Conservation (phyloP, 2,113 vertebrate genomes). For the Eulemur rufifrons region DNA sequence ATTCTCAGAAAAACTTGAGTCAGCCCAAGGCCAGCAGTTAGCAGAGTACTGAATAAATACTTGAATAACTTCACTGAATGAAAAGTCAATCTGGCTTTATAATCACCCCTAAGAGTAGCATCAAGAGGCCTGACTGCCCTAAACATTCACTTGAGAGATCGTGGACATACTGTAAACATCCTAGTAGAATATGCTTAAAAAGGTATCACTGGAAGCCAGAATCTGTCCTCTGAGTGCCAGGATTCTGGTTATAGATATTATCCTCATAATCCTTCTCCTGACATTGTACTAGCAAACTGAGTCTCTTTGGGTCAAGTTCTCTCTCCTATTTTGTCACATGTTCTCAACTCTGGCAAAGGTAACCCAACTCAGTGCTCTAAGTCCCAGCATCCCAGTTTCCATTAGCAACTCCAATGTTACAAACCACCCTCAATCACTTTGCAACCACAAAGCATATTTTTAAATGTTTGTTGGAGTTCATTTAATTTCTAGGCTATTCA, state of each 20-base stretch:
- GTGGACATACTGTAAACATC: background rate
- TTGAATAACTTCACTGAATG: background rate
- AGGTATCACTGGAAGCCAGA: background rate
- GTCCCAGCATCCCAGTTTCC: background rate
- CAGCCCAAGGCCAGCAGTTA: background rate
- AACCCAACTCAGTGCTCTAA: background rate
- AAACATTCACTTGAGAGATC: background rate
- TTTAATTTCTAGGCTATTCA: conserved; percentile 20
- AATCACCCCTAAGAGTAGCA: background rate
- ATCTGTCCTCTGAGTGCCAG: background rate
- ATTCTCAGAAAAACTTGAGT: conserved; percentile 24
- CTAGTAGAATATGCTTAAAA: background rate
- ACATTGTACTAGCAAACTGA: conserved; percentile 17
- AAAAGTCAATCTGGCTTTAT: background rate
- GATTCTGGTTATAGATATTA: background rate
- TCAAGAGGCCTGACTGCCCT: background rate
- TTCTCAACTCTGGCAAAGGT: conserved; percentile 23
- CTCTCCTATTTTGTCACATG: background rate
- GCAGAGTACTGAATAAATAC: conserved; percentile 19
- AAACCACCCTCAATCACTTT: background rate
- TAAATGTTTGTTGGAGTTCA: background rate
- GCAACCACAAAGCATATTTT: background rate
- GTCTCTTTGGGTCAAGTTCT: background rate
- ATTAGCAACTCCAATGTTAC: background rate
- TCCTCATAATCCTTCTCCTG: background rate